phyloP scores from a whole-genome alignment of 2,113 vertebrate genomes.

The Garra rufa region DNA sequence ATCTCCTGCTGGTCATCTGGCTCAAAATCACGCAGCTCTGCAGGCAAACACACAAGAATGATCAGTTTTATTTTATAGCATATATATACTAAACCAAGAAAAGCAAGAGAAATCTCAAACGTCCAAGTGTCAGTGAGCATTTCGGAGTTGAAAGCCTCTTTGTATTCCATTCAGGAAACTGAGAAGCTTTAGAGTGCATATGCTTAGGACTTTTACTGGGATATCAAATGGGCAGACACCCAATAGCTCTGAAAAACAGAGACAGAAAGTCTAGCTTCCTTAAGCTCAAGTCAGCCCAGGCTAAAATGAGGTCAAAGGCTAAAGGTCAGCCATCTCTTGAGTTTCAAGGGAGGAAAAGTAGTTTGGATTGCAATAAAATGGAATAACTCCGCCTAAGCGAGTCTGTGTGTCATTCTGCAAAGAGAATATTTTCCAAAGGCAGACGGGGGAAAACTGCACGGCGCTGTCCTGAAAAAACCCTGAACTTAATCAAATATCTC shows the following conservation, averaged over 20 bases:
- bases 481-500: constrained; percentile 70
- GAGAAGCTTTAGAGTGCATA: constrained; percentile 14
- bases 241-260: constrained; percentile 61
- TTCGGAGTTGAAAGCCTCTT: constrained; percentile 27
- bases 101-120: not conserved
- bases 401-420: constrained; percentile 9
- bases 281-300: constrained; percentile 61
- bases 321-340: constrained; percentile 67
- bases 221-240: constrained; percentile 48
- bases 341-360: constrained; percentile 73
- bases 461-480: constrained; percentile 26
- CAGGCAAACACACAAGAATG: constrained; percentile 47
- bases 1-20: constrained; percentile 91
- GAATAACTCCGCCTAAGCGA: constrained; percentile 40
- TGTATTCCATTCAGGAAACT: constrained; percentile 18
- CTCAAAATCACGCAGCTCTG: constrained; percentile 96
- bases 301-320: constrained; percentile 71
- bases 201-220: constrained; percentile 39
- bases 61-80: not conserved
- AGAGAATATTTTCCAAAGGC: constrained; percentile 40
- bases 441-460: not conserved
- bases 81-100: not conserved
- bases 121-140: not conserved
- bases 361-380: constrained; percentile 63
- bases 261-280: constrained; percentile 74